These are phyloP conservation scores for Dolichallabes microphthalmus DNA, from an alignment of 2,113 vertebrate genomes.

Conservation along the genomic window DNA sequence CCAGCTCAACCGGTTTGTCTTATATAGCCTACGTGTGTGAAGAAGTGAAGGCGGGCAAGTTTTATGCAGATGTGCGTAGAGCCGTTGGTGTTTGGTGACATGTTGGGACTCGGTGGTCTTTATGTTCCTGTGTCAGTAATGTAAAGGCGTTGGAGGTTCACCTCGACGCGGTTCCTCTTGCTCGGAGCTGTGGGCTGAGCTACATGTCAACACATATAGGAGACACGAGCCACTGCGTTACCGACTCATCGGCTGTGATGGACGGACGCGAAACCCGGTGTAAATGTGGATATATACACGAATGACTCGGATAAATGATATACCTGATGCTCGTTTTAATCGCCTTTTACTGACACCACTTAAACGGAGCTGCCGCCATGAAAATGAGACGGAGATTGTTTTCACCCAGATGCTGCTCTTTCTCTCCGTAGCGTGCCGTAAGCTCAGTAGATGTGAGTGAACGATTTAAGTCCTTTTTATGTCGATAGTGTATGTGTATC, in stretches of 20 bases:
- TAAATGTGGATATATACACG: slow-evolving; percentile 23
- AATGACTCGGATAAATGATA: slow-evolving; percentile 22
- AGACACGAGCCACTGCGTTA: background rate
- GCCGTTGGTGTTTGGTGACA: slow-evolving; percentile 25
- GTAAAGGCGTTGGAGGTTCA: background rate
- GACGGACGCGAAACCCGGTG: background rate
- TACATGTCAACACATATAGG: background rate
- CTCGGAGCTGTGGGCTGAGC: background rate
- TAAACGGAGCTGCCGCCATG: slow-evolving; percentile 39
- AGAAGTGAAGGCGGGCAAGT: background rate
- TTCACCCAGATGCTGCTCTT: slow-evolving; percentile 38
- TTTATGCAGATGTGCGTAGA: background rate
- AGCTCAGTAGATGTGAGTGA: slow-evolving; percentile 47
- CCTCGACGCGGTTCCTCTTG: background rate
- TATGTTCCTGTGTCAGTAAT: background rate
- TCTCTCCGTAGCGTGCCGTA: slow-evolving; percentile 2
- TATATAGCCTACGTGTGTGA: background rate
- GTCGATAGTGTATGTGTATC: background rate
- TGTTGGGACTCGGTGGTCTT: slow-evolving; percentile 6
- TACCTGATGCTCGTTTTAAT: slow-evolving; percentile 12
- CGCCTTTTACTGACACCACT: background rate
- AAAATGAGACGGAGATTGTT: slow-evolving; percentile 35
- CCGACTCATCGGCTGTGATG: background rate
- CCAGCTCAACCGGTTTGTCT: slow-evolving; percentile 30
- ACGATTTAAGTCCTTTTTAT: background rate